A percentile compares a stretch with the other conserved stretches of the same genome.
Conservation (phyloP, 2,113 vertebrate genomes). For the Grallaria varia region DNA sequence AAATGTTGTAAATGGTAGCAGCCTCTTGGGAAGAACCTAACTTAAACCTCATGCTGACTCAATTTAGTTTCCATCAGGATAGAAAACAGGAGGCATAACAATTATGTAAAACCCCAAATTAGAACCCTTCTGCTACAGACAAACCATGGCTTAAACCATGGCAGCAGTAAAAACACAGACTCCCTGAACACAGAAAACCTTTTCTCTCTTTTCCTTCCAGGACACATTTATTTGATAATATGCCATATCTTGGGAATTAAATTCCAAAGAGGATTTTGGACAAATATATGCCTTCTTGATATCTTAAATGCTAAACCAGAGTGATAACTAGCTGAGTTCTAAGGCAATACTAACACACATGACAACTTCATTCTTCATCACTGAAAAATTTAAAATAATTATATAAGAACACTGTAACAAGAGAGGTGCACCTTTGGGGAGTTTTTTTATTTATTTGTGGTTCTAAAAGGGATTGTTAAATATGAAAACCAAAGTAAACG, state of each 20-base stretch:
- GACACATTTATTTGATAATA: not conserved
- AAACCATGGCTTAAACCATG: not conserved
- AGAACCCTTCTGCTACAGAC: not conserved
- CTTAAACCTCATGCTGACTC: not conserved
- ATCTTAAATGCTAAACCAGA: not conserved
- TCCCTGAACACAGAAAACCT: not conserved
- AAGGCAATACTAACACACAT: not conserved
- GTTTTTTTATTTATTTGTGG: not conserved
- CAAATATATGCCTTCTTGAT: not conserved
- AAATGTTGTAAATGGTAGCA: not conserved
- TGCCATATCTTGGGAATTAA: not conserved
- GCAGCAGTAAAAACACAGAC: not conserved
- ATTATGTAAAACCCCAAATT: not conserved
- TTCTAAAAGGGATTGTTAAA: not conserved
- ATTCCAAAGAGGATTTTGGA: not conserved
- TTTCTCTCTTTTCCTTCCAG: not conserved
- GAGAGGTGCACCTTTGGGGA: not conserved
- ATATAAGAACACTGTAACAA: not conserved
- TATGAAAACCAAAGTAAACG: not conserved
- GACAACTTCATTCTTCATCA: not conserved
- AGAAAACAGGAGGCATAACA: not conserved
- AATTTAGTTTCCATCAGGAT: not conserved
- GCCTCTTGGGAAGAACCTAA: not conserved
- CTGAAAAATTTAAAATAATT: not conserved
- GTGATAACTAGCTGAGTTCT: not conserved